Evolutionary conservation across 2,113 vertebrate genomes (phyloP), one percentile per base, ranked within the genome.

Genomic region (Cololabis saira): DNA sequence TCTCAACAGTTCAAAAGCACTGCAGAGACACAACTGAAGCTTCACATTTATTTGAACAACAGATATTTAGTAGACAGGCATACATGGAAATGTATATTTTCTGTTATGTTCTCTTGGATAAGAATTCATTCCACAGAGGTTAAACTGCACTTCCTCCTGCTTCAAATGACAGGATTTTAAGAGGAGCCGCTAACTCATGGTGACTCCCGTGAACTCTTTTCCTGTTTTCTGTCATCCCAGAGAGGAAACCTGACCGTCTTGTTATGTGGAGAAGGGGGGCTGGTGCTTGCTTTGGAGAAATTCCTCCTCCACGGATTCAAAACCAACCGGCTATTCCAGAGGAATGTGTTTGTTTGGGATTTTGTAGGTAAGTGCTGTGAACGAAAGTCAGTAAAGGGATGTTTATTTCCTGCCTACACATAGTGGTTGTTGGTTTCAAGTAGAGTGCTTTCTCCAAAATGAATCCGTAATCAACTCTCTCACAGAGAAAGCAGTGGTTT

Each of bases 331-430:
- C 94, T 99, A 72, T 99, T 99, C 85, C 97, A 98, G 87, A 97
- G 97, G 86, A 98, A 94, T 0, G 90, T 98, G 76, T 99, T 99
- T 87, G 93, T 99, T 74, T 99, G 98, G 98, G 97, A 99, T 86
- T 98, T 98, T 83, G 93, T 98, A 80, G 98, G 98, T 98, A 90
- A 95, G 87, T 72, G 2, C 21, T 43, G n/a, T n/a, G n/a, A 12
- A 6, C 30, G 22, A 9, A 6, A 71, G n/a, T 18, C 45, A 47
- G n/a, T 47, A 10, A 17, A 19, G 14, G 42, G 16, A 40, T 12
- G 1, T 49, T 40, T 19, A 19, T 61, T 43, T 53, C 19, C 19
- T 67, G 56, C 73, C 67, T 71, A 68, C 74, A 74, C 78, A 80
- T 77, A 75, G 58, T 67, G 80, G 84, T 10, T 9, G 24, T 18